Evolutionary conservation across 2,113 vertebrate species (phyloP), one percentile per base, ranked within the genome.

Genomic region (Pomatorhinus ruficollis): DNA sequence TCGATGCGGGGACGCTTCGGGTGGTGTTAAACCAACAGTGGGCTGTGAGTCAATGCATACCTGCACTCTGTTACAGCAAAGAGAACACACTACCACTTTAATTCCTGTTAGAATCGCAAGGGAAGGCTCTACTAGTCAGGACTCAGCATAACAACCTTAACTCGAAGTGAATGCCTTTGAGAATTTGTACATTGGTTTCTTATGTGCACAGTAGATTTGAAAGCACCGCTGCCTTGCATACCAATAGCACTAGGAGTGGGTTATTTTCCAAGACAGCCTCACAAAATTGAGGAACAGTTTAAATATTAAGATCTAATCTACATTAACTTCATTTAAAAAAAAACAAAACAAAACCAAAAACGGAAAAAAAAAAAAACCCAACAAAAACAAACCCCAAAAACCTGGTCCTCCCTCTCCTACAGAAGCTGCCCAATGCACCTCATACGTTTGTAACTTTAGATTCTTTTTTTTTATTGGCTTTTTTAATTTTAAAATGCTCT

Each of bases 251-350:
- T 97, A 97, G 98, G 98, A 95, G 97, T 96, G 96, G 97, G 97
- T 98, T 97, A 97, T 95, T 98, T 98, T 98, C 94, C 99, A 99
- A 98, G 98, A 98, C 98, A 98, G 98, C 98, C 98, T 99, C 98
- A 99, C 98, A 99, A 98, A 99, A 99, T 98, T 99, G 98, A 99
- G 98, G 98, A 99, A 98, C 98, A 96, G 97, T 98, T 99, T 98
- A 98, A 98, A 99, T 98, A 98, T 94, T 98, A 98, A 98, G 98
- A 98, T 98, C 98, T 97, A 98, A 98, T 98, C 97, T 98, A 98
- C 97, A 98, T 97, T 96, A 97, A 97, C 97, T 98, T 98, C 84
- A 94, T 97, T 97, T 17, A 75, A 90, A 95, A 94, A 96, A 96
- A 93, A 65, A 76, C n/a, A 81, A 66, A 24, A 71, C 10, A 79